Conservation (phyloP, 2,113 vertebrate genomes). For the Chelonoidis abingdonii region DNA sequence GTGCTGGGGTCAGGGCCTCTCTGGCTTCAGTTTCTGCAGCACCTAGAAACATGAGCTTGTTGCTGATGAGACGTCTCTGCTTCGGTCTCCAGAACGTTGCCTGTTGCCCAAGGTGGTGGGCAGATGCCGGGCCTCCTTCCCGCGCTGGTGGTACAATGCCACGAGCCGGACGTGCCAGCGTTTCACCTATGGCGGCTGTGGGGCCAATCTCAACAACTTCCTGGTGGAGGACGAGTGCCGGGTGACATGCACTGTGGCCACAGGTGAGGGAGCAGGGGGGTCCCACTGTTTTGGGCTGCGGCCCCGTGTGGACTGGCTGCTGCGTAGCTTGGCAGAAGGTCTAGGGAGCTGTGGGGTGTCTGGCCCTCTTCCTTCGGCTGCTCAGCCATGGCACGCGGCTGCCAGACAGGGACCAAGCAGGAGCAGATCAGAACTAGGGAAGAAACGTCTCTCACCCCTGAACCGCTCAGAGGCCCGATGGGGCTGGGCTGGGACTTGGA, state of each 20-base stretch:
- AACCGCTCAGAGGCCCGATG: too few species aligned
- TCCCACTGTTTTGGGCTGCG: not conserved
- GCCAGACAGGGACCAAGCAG: too few species aligned
- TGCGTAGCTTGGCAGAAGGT: not conserved
- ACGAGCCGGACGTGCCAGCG: slow-evolving; percentile 64
- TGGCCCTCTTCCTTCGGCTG: too few species aligned
- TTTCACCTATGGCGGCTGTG: slow-evolving; percentile 87
- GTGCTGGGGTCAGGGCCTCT: not conserved
- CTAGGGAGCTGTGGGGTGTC: not conserved
- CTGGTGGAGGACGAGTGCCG: slow-evolving; percentile 71
- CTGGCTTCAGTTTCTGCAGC: too few species aligned
- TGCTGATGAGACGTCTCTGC: not conserved
- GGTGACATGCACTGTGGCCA: slow-evolving; percentile 64
- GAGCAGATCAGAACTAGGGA: too few species aligned
- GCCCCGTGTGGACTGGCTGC: not conserved
- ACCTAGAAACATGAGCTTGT: too few species aligned
- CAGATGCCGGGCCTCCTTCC: slow-evolving; percentile 78
- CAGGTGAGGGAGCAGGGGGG: not conserved
- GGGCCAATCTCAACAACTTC: slow-evolving; percentile 81
- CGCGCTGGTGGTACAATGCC: slow-evolving; percentile 80
- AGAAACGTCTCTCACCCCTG: too few species aligned
- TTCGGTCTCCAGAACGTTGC: slow-evolving; percentile 73
- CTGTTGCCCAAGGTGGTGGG: slow-evolving; percentile 67
- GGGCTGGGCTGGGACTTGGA: too few species aligned
- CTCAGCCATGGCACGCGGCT: too few species aligned